phyloP scores from a whole-genome alignment of 2,113 vertebrate genomes.

The Bothrops jararaca region DNA sequence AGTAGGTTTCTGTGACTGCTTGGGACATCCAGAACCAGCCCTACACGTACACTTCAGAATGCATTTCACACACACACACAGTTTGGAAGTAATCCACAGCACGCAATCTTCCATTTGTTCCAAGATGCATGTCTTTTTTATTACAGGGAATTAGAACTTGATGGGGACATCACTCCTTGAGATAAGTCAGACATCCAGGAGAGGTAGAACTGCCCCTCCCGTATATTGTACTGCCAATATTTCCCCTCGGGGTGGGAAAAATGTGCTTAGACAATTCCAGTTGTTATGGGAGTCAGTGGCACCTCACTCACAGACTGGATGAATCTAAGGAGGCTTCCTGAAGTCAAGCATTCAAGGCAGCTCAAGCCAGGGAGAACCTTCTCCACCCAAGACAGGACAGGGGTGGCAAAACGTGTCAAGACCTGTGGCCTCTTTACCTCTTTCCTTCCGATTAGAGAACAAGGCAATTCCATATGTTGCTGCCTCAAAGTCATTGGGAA shows the following conservation, averaged over 20 bases:
- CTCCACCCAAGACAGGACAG: not conserved
- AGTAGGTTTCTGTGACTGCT: not conserved
- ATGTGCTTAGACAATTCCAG: slow-evolving; percentile 32
- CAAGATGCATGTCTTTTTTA: not conserved
- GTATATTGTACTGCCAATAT: slow-evolving; percentile 31
- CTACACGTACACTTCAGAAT: not conserved
- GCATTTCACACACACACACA: not conserved
- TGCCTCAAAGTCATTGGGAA: not conserved
- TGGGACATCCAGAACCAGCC: not conserved
- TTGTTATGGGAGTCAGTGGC: not conserved
- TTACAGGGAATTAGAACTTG: slow-evolving; percentile 29
- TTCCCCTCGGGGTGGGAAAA: slow-evolving; percentile 23
- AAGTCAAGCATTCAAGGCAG: not conserved
- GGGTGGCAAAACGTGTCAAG: not conserved
- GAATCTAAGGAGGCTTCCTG: not conserved
- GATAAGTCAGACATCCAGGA: slow-evolving; percentile 39
- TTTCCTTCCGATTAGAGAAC: not conserved
- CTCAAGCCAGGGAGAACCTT: too few species aligned
- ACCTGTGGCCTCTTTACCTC: not conserved
- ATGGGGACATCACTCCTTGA: slow-evolving; percentile 16
- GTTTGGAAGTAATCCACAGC: not conserved
- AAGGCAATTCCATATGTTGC: not conserved
- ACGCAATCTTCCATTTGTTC: not conserved
- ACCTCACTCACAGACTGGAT: not conserved
- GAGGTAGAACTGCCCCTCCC: slow-evolving; percentile 37